Evolutionary conservation across 2,113 vertebrate genomes (phyloP).

Genomic region (Eidolon helvum): DNA sequence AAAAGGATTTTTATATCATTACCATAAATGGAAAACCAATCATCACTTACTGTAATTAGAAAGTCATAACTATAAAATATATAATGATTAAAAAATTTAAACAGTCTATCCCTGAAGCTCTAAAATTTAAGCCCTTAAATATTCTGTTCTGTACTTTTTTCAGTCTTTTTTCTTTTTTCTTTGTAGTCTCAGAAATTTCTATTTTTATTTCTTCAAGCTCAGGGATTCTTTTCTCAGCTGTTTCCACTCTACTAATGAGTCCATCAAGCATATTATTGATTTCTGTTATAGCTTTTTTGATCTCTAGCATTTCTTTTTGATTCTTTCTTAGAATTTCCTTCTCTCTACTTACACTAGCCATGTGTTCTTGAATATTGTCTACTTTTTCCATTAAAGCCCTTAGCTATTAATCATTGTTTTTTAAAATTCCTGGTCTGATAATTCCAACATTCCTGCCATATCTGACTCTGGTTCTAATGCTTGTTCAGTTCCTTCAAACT

Average conservation of each 20-base stretch:
- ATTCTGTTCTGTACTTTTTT: background rate
- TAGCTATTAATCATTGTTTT: background rate
- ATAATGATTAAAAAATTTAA: background rate
- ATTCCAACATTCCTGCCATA: background rate
- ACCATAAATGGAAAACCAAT: background rate
- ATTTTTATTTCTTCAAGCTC: background rate
- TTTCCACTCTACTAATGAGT: background rate
- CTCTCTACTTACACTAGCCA: background rate
- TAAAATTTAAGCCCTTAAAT: background rate
- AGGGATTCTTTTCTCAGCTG: background rate
- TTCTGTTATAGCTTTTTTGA: background rate
- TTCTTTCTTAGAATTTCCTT: background rate
- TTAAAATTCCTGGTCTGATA: background rate
- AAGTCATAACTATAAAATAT: slow-evolving; percentile 1
- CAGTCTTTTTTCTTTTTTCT: background rate
- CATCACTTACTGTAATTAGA: background rate
- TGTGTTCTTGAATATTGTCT: background rate
- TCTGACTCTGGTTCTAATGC: background rate
- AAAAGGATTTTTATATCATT: background rate
- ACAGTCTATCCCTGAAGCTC: background rate
- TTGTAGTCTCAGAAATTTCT: background rate
- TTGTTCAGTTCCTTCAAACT: background rate
- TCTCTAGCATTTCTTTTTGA: background rate
- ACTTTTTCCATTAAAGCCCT: background rate
- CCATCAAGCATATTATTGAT: background rate